phyloP scores from a whole-genome alignment of 2,888 invertebrate genomes.

The Diarsia dahlii region DNA sequence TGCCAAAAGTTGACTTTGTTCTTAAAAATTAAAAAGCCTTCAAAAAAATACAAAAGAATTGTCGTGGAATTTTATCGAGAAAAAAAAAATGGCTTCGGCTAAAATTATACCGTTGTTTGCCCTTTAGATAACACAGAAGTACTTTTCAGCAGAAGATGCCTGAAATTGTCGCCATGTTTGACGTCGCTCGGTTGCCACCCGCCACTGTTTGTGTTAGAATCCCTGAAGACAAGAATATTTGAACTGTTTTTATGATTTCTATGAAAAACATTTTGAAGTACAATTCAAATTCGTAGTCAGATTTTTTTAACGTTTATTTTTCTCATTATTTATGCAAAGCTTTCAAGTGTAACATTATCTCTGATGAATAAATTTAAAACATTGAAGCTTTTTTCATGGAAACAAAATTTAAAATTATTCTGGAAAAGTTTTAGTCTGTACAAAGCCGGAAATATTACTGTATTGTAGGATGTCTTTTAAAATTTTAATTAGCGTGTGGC shows the following conservation, averaged over 20 bases:
- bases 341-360: constrained; percentile 11
- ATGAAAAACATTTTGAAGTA: constrained; percentile 7
- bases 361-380: constrained; percentile 15
- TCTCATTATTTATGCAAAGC: constrained; percentile 4
- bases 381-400: background rate
- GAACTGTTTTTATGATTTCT: constrained; percentile 39
- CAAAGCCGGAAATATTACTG: constrained; percentile 3
- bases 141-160: constrained; percentile 33
- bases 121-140: constrained; percentile 39
- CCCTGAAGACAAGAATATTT: constrained; percentile 41
- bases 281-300: background rate
- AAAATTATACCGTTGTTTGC: constrained; percentile 32
- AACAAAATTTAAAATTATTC: constrained; percentile 6
- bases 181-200: constrained; percentile 7
- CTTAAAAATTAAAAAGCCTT: constrained; percentile 10
- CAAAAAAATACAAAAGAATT: constrained; percentile 12
- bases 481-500: constrained; percentile 29
- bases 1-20: background rate
- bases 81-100: constrained; percentile 8
- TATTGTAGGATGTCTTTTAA: constrained; percentile 17
- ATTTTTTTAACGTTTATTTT: constrained; percentile 12
- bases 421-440: constrained; percentile 1
- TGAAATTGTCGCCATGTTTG: constrained; percentile 35
- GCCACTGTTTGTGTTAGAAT: constrained; percentile 36
- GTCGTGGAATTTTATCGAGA: constrained; percentile 4